Evolutionary conservation across 2,888 invertebrate genomes (phyloP).

Genomic region (Bhutanitis thaidina): DNA sequence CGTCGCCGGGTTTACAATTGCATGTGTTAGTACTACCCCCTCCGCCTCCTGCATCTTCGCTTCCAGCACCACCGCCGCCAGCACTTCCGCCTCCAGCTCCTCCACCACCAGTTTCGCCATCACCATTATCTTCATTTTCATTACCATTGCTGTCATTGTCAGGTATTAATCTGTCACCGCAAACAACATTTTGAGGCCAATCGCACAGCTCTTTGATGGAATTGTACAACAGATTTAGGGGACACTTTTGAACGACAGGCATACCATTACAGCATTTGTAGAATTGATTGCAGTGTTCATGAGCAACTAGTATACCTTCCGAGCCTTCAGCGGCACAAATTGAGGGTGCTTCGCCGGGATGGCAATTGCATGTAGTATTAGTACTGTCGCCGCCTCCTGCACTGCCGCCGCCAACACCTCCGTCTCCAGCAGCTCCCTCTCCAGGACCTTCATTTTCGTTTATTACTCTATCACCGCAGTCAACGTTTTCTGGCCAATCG

Average conservation of each 20-base stretch:
- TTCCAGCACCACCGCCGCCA: not conserved
- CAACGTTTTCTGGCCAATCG: conserved; percentile 42
- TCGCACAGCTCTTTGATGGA: conserved; percentile 33
- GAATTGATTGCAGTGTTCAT: conserved; percentile 37
- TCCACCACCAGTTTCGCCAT: conserved; percentile 13
- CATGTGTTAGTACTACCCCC: conserved; percentile 18
- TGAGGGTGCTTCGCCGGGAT: conserved; percentile 34
- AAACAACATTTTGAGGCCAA: conserved; percentile 33
- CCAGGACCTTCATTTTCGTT: not conserved
- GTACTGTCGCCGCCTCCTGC: conserved; percentile 10
- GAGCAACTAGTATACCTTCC: conserved; percentile 29
- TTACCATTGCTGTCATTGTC: conserved; percentile 7
- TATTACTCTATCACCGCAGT: conserved; percentile 37
- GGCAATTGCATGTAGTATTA: conserved; percentile 18
- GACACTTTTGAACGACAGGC: conserved; percentile 28
- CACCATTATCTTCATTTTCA: conserved; percentile 5
- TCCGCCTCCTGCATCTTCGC: conserved; percentile 7
- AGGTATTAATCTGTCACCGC: conserved; percentile 31
- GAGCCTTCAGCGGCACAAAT: conserved; percentile 33
- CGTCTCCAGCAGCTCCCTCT: conserved; percentile 4
- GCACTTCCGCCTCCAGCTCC: no score
- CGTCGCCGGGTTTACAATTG: conserved; percentile 35
- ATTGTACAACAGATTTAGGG: conserved; percentile 27
- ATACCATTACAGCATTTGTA: conserved; percentile 33
- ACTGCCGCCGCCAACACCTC: conserved; percentile 1